Base-by-base conservation (phyloP, 2,888 invertebrate genomes). In the Caenorhabditis sulstoni region DNA sequence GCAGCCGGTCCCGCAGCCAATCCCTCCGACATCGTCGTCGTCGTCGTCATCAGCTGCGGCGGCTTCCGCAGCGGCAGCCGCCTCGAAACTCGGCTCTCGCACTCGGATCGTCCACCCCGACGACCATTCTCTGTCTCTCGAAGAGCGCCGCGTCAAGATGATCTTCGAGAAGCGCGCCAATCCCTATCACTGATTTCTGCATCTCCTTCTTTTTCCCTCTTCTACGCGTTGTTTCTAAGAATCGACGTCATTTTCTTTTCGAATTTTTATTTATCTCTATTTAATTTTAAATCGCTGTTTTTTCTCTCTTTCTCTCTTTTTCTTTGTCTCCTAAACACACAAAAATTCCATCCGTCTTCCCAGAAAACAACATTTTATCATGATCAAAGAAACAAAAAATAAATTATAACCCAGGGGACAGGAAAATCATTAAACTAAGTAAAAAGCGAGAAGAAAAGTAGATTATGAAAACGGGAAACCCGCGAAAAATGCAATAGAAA, bases 31-130 rank as follows among this genome's bases (percentile, higher is more conserved):
- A 8, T 44, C 53, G 7, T 14, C 37, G 4, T n/a, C 66, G 8
- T 45, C 55, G 22, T 52, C 52, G 12, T 55, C 55, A 22, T 55
- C 66, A 5, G 74, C 70, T 12, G 64, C 64, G 3, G 61, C 78
- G 11, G 39, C 64, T 2, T 22, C 68, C 18, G 55, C 64, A 12
- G 64, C 64, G 12, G 53, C 52, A 4, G 74, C 74, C 47, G 74
- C 80, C 5, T 70, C 57, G n/a, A 85, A 84, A 73, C 57, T 86
- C 29, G 84, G 82, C 18, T 83, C 88, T 37, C 86, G 84, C 57
- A 90, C 89, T 7, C 94, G 94, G 92, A 96, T 97, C 70, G 93
- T 97, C 85, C 97, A 97, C 91, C 97, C 97, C 0, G 94, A 95
- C 0, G 96, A 97, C 49, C 81, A 85, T 91, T 96, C 96, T 91